These are phyloP conservation scores for Cerastis rubricosa DNA, from an alignment of 2,888 invertebrate species.

Conservation along the genomic window DNA sequence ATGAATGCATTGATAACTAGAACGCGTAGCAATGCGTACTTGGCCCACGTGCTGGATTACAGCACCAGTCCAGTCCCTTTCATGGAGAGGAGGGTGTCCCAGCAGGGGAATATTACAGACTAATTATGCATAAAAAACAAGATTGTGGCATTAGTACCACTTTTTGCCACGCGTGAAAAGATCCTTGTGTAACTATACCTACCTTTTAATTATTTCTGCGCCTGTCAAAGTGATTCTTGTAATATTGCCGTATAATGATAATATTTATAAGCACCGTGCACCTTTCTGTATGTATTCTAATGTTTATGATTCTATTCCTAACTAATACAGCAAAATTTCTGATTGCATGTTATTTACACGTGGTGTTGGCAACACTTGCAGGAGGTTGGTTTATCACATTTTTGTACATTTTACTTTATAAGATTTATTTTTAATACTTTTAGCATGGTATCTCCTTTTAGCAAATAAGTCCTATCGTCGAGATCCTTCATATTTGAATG, in stretches of 20 bases:
- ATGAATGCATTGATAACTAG: not conserved
- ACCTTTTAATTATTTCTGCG: not conserved
- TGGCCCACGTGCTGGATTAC: not conserved
- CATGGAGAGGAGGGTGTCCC: not conserved
- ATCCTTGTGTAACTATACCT: not conserved
- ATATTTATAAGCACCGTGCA: slow-evolving; percentile 24
- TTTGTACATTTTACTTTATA: slow-evolving; percentile 54
- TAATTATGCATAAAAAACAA: not conserved
- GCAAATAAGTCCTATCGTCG: not conserved
- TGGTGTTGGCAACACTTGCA: slow-evolving; percentile 85
- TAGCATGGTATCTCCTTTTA: not conserved
- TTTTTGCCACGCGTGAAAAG: not conserved
- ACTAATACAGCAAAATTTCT: slow-evolving; percentile 76
- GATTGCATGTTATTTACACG: slow-evolving; percentile 84
- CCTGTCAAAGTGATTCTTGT: slow-evolving; percentile 4
- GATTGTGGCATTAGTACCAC: not conserved
- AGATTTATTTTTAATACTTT: slow-evolving; percentile 20
- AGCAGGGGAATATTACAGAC: not conserved
- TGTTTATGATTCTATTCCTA: slow-evolving; percentile 38
- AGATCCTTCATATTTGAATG: not conserved
- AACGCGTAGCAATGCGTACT: not conserved
- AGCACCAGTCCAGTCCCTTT: not conserved
- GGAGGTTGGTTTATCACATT: slow-evolving; percentile 80
- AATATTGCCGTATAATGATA: not conserved
- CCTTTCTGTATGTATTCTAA: slow-evolving; percentile 34